Percentiles rank a stretch among this genome's conserved stretches.
Conservation (phyloP, 2,113 vertebrate genomes). For the Carassius auratus region DNA sequence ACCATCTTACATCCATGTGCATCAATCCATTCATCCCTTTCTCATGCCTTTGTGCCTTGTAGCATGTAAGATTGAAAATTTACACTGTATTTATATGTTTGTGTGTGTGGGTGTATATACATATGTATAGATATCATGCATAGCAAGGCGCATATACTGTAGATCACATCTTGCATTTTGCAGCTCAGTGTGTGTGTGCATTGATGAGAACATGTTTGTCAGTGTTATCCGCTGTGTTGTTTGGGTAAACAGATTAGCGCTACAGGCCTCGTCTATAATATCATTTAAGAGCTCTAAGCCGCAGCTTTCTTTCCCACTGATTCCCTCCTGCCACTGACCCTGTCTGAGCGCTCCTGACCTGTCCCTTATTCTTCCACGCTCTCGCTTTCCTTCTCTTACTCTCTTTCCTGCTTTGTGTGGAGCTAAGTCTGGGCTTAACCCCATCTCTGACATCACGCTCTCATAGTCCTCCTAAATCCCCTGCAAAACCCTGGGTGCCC, state of each 20-base stretch:
- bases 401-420: constrained; percentile 67
- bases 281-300: constrained; percentile 55
- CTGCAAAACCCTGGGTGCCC: constrained; percentile 63
- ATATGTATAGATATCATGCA: too few species aligned
- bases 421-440: constrained; percentile 72
- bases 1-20: constrained; percentile 33
- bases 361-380: constrained; percentile 35
- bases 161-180: too few species aligned
- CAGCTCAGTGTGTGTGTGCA: not conserved
- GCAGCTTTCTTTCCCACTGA: constrained; percentile 36
- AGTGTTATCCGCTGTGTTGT: constrained; percentile 35
- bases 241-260: constrained; percentile 58
- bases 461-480: constrained; percentile 74
- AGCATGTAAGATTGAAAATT: constrained; percentile 2
- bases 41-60: constrained; percentile 16
- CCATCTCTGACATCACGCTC: constrained; percentile 66
- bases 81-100: not conserved
- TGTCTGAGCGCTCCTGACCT: constrained; percentile 50
- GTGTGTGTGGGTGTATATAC: too few species aligned
- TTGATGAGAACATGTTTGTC: constrained; percentile 30
- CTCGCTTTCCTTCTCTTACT: constrained; percentile 30
- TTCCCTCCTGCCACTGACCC: constrained; percentile 39
- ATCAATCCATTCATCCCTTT: constrained; percentile 37
- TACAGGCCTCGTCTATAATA: constrained; percentile 47
- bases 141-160: too few species aligned